Conservation (phyloP, 2,797 vertebrate species). For the Harpagifer antarcticus region DNA sequence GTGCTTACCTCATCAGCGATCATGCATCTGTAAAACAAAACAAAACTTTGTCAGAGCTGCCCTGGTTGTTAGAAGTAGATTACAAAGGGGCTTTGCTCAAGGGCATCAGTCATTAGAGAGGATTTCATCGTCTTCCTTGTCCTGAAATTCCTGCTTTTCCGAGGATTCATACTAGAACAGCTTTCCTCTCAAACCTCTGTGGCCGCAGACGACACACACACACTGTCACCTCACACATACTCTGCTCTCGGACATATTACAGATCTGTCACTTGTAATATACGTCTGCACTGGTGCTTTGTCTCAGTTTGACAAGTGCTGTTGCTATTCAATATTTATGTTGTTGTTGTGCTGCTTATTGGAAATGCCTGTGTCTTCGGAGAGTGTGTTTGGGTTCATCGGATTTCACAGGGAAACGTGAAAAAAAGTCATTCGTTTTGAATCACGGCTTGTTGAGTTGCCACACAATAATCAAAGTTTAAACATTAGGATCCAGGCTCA, state of each 20-base stretch:
- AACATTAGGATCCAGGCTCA: too few species aligned
- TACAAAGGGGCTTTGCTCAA: conserved; percentile 20
- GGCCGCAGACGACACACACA: neutral
- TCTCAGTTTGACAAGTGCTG: conserved; percentile 13
- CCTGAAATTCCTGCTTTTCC: conserved; percentile 7
- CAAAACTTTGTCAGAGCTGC: conserved; percentile 54
- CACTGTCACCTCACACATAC: conserved; percentile 15
- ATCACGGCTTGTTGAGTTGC: too few species aligned
- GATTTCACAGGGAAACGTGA: neutral
- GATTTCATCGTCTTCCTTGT: neutral
- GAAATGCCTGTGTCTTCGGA: conserved; percentile 13
- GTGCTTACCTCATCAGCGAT: conserved; percentile 81
- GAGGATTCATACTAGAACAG: neutral
- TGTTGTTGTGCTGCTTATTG: conserved; percentile 32
- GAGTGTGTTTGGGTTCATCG: conserved; percentile 14
- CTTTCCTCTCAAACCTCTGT: conserved; percentile 15
- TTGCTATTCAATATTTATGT: conserved; percentile 42
- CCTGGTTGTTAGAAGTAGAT: neutral
- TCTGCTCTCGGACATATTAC: conserved; percentile 38
- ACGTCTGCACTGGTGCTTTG: conserved; percentile 13
- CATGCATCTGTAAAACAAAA: conserved; percentile 80
- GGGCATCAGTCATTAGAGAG: neutral
- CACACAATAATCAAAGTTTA: too few species aligned
- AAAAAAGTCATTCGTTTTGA: too few species aligned
- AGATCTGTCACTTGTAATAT: conserved; percentile 48